These are phyloP conservation scores for Lysandra coridon DNA, from an alignment of 2,888 invertebrate species.

Conservation along the genomic window DNA sequence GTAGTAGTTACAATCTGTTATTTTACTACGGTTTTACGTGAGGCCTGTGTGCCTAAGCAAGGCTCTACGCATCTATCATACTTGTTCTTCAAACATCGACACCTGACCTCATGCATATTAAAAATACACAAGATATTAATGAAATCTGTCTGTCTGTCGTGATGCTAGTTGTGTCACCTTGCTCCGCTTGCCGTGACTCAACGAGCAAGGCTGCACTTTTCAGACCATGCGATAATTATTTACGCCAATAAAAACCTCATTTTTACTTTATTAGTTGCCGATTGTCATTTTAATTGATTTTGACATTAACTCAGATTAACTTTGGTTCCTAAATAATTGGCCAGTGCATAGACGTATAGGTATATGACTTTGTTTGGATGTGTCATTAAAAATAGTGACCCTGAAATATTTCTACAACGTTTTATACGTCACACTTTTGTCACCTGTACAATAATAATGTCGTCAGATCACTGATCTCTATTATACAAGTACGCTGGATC, in stretches of 20 bases:
- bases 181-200: conserved; percentile 62
- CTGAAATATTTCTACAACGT: no score
- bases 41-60: not conserved
- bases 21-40: no score
- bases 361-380: no score
- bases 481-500: no score
- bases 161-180: conserved; percentile 57
- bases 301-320: not conserved
- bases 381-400: no score
- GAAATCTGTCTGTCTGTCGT: conserved; percentile 48
- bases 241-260: conserved; percentile 39
- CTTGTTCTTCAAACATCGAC: not conserved
- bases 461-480: no score
- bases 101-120: not conserved
- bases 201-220: conserved; percentile 67
- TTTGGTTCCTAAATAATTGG: not conserved
- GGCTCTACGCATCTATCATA: not conserved
- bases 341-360: no score
- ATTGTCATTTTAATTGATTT: conserved; percentile 6
- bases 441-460: no score
- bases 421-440: no score
- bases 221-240: conserved; percentile 61
- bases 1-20: no score
- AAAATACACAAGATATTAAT: conserved; percentile 26
- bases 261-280: not conserved